These are phyloP conservation scores for Heterodera filipjevi DNA, from an alignment of 2,888 invertebrate species.

Conservation along the genomic window DNA sequence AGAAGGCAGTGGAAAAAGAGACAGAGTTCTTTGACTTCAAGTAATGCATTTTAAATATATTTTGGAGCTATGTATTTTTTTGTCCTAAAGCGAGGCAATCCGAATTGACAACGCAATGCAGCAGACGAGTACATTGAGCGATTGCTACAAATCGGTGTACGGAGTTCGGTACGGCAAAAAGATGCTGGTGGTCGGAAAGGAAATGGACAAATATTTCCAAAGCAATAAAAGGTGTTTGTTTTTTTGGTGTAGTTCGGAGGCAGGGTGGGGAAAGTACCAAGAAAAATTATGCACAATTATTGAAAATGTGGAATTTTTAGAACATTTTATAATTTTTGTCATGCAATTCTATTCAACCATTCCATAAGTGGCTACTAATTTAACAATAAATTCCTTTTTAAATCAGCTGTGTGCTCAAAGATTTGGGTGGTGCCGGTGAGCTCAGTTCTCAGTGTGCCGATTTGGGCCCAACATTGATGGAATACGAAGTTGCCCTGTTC, in stretches of 20 bases:
- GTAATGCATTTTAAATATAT: background rate
- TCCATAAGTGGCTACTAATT: background rate
- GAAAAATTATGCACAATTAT: too few relatives aligned
- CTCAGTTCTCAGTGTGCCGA: background rate
- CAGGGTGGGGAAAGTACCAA: too few relatives aligned
- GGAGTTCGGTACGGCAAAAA: constrained; percentile 21
- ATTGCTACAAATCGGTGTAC: constrained; percentile 15
- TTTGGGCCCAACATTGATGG: constrained; percentile 1
- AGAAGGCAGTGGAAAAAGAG: background rate
- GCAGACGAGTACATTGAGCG: constrained; percentile 11
- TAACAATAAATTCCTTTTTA: background rate
- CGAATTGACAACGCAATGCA: constrained; percentile 31
- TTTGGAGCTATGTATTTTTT: background rate
- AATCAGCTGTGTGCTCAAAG: background rate
- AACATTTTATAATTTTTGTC: too few relatives aligned
- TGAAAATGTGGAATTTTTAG: too few relatives aligned
- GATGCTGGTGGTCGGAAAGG: constrained; percentile 28
- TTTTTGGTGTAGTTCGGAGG: too few relatives aligned
- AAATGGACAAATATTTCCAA: constrained; percentile 26
- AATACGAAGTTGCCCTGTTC: constrained; percentile 5
- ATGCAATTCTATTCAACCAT: too few relatives aligned
- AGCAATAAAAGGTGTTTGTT: constrained; percentile 23
- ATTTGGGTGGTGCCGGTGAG: background rate
- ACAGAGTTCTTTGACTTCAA: constrained; percentile 27
- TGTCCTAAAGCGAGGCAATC: constrained; percentile 23